phyloP scores from a whole-genome alignment of 2,888 invertebrate genomes.

The Petrophora chlorosata region DNA sequence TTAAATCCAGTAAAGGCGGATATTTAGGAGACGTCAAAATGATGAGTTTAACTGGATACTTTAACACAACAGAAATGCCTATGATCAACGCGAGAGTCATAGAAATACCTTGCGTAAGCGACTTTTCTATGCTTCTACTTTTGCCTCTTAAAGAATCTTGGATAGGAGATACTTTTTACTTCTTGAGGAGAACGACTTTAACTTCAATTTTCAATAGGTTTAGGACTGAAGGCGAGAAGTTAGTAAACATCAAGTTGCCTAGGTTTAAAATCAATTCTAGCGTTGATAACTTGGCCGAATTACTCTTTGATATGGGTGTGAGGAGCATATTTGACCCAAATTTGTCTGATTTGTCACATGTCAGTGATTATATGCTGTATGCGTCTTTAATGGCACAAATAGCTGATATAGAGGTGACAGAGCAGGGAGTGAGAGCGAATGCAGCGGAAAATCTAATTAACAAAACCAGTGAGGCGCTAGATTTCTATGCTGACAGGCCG shows the following conservation, averaged over 20 bases:
- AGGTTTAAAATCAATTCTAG: conserved; percentile 55
- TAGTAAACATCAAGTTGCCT: conserved; percentile 59
- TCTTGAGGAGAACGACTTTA: conserved; percentile 51
- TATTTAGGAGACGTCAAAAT: conserved; percentile 54
- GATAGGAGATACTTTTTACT: conserved; percentile 52
- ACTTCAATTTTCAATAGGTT: conserved; percentile 54
- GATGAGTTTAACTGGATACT: conserved; percentile 61
- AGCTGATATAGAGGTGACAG: conserved; percentile 56
- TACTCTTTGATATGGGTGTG: conserved; percentile 66
- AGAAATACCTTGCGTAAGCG: conserved; percentile 52
- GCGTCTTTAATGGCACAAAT: conserved; percentile 61
- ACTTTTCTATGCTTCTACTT: conserved; percentile 59
- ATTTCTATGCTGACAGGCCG: conserved; percentile 57
- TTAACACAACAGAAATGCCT: conserved; percentile 49
- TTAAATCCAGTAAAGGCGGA: conserved; percentile 26
- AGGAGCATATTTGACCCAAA: conserved; percentile 59
- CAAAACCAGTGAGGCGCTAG: conserved; percentile 14
- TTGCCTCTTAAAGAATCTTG: conserved; percentile 45
- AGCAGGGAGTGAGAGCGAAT: conserved; percentile 50
- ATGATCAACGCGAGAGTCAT: conserved; percentile 53
- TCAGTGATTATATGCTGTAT: conserved; percentile 56
- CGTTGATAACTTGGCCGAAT: conserved; percentile 57
- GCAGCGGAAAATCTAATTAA: conserved; percentile 41
- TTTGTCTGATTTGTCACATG: conserved; percentile 52
- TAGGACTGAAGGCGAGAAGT: conserved; percentile 36